Conservation (phyloP, 2,113 vertebrate genomes). For the Nipponia nippon region DNA sequence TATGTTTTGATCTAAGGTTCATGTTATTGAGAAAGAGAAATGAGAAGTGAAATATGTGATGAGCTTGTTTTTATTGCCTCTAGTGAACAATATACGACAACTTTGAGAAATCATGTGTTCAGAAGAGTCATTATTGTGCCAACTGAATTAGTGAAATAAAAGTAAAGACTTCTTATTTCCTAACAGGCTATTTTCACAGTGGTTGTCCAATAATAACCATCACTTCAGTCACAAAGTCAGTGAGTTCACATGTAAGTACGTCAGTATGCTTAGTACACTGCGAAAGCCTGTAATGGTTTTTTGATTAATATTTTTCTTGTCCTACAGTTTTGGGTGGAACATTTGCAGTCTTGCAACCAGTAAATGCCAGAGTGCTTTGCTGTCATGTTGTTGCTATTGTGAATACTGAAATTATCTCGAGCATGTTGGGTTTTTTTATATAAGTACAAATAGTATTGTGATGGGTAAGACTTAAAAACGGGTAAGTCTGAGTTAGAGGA, state of each 20-base stretch:
- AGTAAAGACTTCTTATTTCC: not conserved
- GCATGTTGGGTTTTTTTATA: not conserved
- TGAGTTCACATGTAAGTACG: not conserved
- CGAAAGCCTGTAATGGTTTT: not conserved
- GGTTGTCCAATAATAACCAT: not conserved
- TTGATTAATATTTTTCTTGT: not conserved
- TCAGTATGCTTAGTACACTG: not conserved
- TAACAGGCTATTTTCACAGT: not conserved
- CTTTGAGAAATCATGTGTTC: not conserved
- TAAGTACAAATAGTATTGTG: not conserved
- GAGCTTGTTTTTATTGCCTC: not conserved
- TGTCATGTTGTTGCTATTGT: not conserved
- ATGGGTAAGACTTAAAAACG: not conserved
- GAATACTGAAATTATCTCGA: not conserved
- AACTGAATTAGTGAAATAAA: not conserved
- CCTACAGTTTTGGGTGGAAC: not conserved
- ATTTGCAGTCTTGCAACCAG: not conserved
- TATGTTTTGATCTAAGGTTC: not conserved
- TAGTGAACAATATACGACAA: not conserved
- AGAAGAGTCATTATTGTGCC: not conserved
- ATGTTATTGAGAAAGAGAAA: not conserved
- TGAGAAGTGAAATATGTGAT: not conserved
- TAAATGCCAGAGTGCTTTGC: not conserved
- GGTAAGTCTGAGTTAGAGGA: not conserved
- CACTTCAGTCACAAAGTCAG: not conserved